Evolutionary conservation across 2,113 vertebrate genomes (phyloP), one percentile per base, ranked within the genome.

Genomic region (Mirounga angustirostris): DNA sequence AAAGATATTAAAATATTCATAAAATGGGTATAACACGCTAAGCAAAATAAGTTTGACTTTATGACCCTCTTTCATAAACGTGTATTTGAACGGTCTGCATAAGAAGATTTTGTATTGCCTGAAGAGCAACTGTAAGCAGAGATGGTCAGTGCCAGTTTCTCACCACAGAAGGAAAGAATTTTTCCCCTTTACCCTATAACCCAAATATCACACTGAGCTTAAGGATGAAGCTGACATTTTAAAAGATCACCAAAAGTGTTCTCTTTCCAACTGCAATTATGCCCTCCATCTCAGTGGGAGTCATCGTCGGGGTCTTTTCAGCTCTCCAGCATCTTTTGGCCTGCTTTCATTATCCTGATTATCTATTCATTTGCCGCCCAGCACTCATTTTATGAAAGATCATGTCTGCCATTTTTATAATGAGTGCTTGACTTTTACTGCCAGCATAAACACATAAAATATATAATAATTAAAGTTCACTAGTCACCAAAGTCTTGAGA

Each of bases 171-270:
- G 79, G 40, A 97, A 97, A 98, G 91, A 97, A 94, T 78, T 87
- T 94, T 93, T 92, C 95, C 97, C 89, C 95, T 97, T 92, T 91
- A 95, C 96, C 91, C 89, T 98, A 40, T 97, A 98, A 97, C 96
- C 97, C 97, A 99, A 99, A 99, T 99, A 99, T 89, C 98, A 98
- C 96, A 95, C 28, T 90, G 95, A 95, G 98, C 98, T 98, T 97
- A 98, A 98, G 98, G 98, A 98, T 40, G 95, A 83, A 97, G 96
- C 91, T 99, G 98, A 98, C 98, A 98, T 98, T 99, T 99, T 96
- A 96, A 98, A 98, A 98, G 98, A 98, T 98, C 98, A 98, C 98
- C 93, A 56, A 97, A 97, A 96, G 97, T 98, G 97, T 98, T 98
- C 94, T 89, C 97, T 98, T 98, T 98, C 93, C 97, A 96, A 89